Percentiles rank a stretch among this genome's conserved stretches.
Evolutionary conservation across 2,113 vertebrate genomes (phyloP).

Genomic region (Gallinago media): DNA sequence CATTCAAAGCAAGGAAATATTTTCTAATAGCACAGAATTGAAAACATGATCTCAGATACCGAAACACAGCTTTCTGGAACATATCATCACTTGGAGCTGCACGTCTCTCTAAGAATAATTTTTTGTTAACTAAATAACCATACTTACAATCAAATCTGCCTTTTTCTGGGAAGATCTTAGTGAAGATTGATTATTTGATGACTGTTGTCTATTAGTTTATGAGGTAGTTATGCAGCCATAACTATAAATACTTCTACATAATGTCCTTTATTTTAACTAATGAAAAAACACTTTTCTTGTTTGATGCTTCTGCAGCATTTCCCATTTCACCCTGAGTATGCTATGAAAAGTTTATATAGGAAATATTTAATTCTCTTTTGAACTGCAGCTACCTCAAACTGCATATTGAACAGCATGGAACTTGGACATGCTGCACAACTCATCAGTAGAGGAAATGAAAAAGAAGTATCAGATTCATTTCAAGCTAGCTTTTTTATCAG

Average conservation of each 20-base stretch:
- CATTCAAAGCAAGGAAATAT: not conserved
- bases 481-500: not conserved
- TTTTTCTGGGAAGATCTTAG: conserved; percentile 9
- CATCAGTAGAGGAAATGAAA: not conserved
- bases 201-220: not conserved
- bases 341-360: not conserved
- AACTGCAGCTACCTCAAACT: not conserved
- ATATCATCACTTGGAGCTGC: not conserved
- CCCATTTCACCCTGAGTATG: not conserved
- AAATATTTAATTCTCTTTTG: not conserved
- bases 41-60: not conserved
- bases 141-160: not conserved
- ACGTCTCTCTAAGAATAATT: not conserved
- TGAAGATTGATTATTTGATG: not conserved
- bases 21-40: not conserved
- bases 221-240: not conserved
- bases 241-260: not conserved
- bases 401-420: not conserved
- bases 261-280: not conserved
- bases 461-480: not conserved
- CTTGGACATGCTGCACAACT: not conserved
- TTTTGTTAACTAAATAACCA: not conserved
- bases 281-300: not conserved
- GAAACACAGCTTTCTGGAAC: not conserved
- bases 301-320: not conserved